phyloP scores from a whole-genome alignment of 2,888 invertebrate species.

The Acanthosepion pharaonis region DNA sequence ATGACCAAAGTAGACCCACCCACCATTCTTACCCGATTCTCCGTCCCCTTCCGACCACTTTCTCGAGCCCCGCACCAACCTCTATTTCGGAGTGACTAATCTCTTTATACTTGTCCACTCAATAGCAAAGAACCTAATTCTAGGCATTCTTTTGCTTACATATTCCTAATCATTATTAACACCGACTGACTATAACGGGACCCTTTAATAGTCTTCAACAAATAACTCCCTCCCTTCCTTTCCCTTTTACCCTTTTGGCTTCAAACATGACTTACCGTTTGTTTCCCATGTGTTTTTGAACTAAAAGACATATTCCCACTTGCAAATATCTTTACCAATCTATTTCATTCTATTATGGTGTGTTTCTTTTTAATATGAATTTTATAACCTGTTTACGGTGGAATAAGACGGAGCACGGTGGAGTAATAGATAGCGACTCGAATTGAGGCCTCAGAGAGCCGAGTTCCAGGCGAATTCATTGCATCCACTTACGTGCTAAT shows the following conservation, averaged over 20 bases:
- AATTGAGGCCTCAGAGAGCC: too few species aligned
- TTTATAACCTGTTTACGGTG: too few species aligned
- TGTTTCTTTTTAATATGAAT: too few species aligned
- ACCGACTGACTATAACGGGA: not conserved
- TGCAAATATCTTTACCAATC: too few species aligned
- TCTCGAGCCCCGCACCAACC: not conserved
- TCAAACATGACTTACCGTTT: not conserved
- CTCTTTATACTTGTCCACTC: not conserved
- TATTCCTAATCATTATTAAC: not conserved
- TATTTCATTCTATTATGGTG: too few species aligned
- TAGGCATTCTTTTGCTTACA: not conserved
- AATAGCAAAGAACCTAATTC: not conserved
- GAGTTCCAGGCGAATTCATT: too few species aligned
- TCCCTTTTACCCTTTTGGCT: not conserved
- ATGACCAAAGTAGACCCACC: constrained; percentile 22
- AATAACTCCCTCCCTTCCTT: not conserved
- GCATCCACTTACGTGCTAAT: too few species aligned
- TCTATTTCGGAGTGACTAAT: not conserved
- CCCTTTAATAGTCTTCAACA: not conserved
- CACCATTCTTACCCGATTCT: not conserved
- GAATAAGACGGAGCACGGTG: too few species aligned
- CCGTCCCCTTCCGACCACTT: constrained; percentile 25
- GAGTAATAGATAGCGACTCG: too few species aligned
- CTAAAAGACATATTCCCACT: not conserved
- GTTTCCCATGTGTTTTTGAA: not conserved